phyloP scores from a whole-genome alignment of 2,797 vertebrate genomes.

The Hephaestus fuliginosus region DNA sequence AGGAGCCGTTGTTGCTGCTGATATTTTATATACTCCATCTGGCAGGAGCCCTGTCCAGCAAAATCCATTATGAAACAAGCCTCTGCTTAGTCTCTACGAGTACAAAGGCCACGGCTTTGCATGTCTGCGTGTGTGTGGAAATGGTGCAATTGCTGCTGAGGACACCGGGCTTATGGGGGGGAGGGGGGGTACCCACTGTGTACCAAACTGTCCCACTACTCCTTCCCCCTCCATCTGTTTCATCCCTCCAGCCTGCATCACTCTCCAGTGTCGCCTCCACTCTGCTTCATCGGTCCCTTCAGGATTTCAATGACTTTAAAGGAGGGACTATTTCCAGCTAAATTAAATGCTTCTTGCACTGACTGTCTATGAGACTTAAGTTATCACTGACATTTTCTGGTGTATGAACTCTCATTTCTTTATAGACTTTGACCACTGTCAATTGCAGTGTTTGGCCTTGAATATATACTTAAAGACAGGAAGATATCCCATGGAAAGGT shows the following conservation, averaged over 20 bases:
- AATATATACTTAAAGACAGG: neutral
- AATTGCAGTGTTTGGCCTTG: neutral
- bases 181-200: slow-evolving; percentile 6
- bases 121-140: slow-evolving; percentile 19
- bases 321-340: slow-evolving; percentile 35
- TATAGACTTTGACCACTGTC: neutral
- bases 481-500: neutral
- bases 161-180: slow-evolving; percentile 32
- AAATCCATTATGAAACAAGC: slow-evolving; percentile 65
- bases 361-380: neutral
- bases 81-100: slow-evolving; percentile 24
- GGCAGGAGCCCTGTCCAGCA: slow-evolving; percentile 39
- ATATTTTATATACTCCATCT: slow-evolving; percentile 62
- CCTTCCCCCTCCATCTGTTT: slow-evolving; percentile 57
- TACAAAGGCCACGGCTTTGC: slow-evolving; percentile 49
- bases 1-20: slow-evolving; percentile 47
- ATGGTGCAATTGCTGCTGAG: slow-evolving; percentile 42
- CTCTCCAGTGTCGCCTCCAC: slow-evolving; percentile 28
- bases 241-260: slow-evolving; percentile 36
- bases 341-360: slow-evolving; percentile 17
- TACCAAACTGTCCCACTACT: slow-evolving; percentile 37
- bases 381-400: neutral
- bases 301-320: slow-evolving; percentile 49
- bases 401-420: neutral
- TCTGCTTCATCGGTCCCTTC: slow-evolving; percentile 32